phyloP scores from a whole-genome alignment of 2,797 vertebrate species.

The Halcyon leucocephala region DNA sequence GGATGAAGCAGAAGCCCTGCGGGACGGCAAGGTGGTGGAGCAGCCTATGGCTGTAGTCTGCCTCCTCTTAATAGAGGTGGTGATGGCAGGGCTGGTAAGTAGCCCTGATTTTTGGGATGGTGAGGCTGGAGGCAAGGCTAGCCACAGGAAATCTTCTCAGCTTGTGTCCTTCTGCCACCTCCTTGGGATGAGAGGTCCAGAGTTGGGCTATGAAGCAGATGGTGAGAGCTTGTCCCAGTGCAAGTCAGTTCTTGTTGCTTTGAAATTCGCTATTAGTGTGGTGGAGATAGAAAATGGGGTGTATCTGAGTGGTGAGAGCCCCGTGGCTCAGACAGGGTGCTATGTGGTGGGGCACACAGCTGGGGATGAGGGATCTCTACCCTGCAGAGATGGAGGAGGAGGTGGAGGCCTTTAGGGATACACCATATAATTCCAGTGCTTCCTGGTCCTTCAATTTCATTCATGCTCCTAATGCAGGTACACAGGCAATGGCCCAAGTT shows the following conservation, averaged over 20 bases:
- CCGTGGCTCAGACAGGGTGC: neutral
- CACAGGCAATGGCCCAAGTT: neutral
- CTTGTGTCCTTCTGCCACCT: neutral
- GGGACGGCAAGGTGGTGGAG: neutral
- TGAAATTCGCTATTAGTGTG: neutral
- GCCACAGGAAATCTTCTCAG: neutral
- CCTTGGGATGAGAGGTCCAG: neutral
- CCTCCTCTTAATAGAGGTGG: neutral
- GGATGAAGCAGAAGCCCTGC: neutral
- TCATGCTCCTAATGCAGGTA: rapidly evolving
- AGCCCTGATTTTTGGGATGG: neutral
- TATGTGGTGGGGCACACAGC: rapidly evolving
- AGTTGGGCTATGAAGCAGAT: neutral
- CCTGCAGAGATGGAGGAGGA: neutral
- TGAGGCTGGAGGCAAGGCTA: neutral
- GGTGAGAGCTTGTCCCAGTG: neutral
- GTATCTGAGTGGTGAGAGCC: neutral
- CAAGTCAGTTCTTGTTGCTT: neutral
- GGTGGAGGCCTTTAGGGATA: neutral
- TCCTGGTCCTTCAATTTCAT: neutral
- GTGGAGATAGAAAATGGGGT: neutral
- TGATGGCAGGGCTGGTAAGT: neutral
- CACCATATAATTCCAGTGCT: neutral
- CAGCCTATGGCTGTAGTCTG: rapidly evolving
- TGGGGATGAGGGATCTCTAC: neutral